These are phyloP conservation scores for Melanotaenia pygmaea DNA, from an alignment of 2,797 vertebrate genomes.

Conservation along the genomic window DNA sequence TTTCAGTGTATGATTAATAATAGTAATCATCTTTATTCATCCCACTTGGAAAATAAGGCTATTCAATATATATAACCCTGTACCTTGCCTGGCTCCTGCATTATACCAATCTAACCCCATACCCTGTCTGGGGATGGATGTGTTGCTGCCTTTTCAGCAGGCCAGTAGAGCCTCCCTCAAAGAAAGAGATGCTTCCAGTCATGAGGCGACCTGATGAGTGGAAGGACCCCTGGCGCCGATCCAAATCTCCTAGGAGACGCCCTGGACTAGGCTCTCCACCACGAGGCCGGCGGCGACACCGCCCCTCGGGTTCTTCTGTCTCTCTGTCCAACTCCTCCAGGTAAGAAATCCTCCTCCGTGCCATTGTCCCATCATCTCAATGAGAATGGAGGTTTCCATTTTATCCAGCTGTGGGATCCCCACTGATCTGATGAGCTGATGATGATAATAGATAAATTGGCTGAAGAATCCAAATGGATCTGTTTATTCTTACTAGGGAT, in stretches of 20 bases:
- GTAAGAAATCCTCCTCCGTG: constrained; percentile 66
- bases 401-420: too few species aligned
- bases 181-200: constrained; percentile 81
- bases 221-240: constrained; percentile 98
- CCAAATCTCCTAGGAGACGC: constrained; percentile 95
- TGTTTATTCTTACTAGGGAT: too few species aligned
- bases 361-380: too few species aligned
- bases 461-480: too few species aligned
- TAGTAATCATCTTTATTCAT: not conserved
- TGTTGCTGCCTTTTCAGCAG: constrained; percentile 76
- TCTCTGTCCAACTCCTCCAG: constrained; percentile 95
- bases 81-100: too few species aligned
- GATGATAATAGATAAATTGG: too few species aligned
- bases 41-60: too few species aligned
- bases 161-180: constrained; percentile 86
- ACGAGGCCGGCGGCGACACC: constrained; percentile 88
- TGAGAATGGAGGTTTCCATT: too few species aligned
- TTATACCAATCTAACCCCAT: too few species aligned
- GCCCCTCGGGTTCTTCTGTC: constrained; percentile 91
- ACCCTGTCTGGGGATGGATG: too few species aligned
- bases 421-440: too few species aligned
- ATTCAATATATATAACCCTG: too few species aligned
- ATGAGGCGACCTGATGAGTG: constrained; percentile 94
- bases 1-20: not conserved
- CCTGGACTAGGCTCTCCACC: constrained; percentile 88